Percentiles rank a stretch among this genome's conserved stretches.
Evolutionary conservation across 2,888 invertebrate species (phyloP).

Genomic region (Andricus quercusramuli): DNA sequence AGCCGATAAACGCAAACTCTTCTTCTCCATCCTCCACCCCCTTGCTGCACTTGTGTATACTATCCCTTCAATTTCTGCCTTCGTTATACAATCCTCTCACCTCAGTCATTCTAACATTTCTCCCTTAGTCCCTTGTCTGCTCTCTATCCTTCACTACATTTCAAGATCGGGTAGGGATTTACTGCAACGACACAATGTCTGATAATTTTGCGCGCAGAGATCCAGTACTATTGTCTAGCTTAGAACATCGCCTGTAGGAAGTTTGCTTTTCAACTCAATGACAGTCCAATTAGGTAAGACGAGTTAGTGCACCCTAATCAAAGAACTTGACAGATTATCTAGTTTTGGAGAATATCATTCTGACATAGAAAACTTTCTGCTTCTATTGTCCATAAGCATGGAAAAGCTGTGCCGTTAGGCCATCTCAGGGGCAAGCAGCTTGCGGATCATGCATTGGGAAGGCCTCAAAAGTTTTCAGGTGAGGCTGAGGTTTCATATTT

Average conservation of each 20-base stretch:
- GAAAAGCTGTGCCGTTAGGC: not conserved
- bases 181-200: constrained; percentile 57
- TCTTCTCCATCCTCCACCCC: constrained; percentile 42
- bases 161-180: constrained; percentile 50
- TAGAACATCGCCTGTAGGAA: constrained; percentile 27
- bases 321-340: constrained; percentile 34
- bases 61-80: constrained; percentile 33
- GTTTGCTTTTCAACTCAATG: constrained; percentile 36
- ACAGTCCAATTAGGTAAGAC: constrained; percentile 29
- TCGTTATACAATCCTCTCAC: constrained; percentile 37
- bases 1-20: constrained; percentile 59
- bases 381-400: not conserved
- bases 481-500: not conserved
- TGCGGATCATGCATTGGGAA: not conserved
- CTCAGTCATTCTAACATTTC: constrained; percentile 43
- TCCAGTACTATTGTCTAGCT: constrained; percentile 49
- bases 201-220: constrained; percentile 61
- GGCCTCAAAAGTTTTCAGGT: not conserved
- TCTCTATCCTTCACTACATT: constrained; percentile 43
- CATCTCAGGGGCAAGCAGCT: not conserved
- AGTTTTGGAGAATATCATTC: constrained; percentile 20
- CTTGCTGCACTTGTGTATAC: constrained; percentile 37
- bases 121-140: constrained; percentile 37
- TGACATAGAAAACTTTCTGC: constrained; percentile 17
- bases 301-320: constrained; percentile 30